Percentiles rank a stretch among this genome's conserved stretches.
phyloP scores from a whole-genome alignment of 2,888 invertebrate species.

The Taenaris catops region DNA sequence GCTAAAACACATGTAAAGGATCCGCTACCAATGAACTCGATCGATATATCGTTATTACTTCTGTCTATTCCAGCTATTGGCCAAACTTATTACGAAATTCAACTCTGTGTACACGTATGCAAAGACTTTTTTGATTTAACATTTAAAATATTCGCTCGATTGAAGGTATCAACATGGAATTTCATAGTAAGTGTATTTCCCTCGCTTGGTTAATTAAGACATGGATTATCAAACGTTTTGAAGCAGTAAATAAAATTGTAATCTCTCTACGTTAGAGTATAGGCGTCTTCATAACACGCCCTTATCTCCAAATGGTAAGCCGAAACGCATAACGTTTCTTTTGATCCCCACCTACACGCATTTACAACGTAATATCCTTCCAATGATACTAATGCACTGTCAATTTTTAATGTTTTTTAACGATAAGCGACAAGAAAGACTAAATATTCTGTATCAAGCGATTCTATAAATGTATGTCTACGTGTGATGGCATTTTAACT shows the following conservation, averaged over 20 bases:
- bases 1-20: conserved; percentile 68
- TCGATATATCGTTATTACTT: conserved; percentile 23
- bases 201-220: conserved; percentile 78
- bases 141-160: conserved; percentile 14
- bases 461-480: conserved; percentile 19
- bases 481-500: conserved; percentile 30
- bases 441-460: conserved; percentile 31
- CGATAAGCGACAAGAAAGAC: conserved; percentile 49
- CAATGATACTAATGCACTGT: conserved; percentile 71
- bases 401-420: conserved; percentile 64
- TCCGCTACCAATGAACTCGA: conserved; percentile 41
- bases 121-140: conserved; percentile 21
- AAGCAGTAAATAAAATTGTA: conserved; percentile 76
- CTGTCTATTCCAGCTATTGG: conserved; percentile 17
- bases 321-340: conserved; percentile 64
- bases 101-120: conserved; percentile 16
- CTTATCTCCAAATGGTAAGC: conserved; percentile 65
- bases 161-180: conserved; percentile 23
- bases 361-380: conserved; percentile 59
- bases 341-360: conserved; percentile 72
- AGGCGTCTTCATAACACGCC: conserved; percentile 70
- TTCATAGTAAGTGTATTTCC: conserved; percentile 40
- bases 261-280: conserved; percentile 62
- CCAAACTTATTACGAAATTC: conserved; percentile 17
- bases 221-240: conserved; percentile 77